phyloP scores from a whole-genome alignment of 2,113 vertebrate genomes.

The Boulengeromyrus knoepffleri region DNA sequence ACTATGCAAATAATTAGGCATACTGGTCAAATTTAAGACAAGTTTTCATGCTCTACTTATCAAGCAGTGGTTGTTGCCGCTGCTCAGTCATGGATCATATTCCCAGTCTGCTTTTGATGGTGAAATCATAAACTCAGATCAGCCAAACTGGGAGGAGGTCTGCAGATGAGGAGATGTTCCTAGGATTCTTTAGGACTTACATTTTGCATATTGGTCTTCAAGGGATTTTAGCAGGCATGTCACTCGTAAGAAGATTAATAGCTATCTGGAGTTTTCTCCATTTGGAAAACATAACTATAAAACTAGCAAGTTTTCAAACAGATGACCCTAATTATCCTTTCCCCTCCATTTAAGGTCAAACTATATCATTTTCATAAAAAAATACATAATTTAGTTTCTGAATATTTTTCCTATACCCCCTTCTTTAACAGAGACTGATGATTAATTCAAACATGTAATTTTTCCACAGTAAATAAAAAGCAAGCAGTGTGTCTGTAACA shows the following conservation, averaged over 20 bases:
- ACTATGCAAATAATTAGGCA: neutral
- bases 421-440: constrained; percentile 29
- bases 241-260: neutral
- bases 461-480: constrained; percentile 63
- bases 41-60: neutral
- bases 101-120: neutral
- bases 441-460: constrained; percentile 53
- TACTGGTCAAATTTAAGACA: neutral
- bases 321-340: neutral
- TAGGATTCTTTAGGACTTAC: neutral
- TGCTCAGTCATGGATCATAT: neutral
- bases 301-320: neutral
- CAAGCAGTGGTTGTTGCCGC: neutral
- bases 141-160: neutral
- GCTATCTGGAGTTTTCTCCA: neutral
- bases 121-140: neutral
- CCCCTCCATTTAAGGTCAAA: neutral
- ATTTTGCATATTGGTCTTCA: neutral
- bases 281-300: neutral
- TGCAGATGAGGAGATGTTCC: neutral
- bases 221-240: neutral
- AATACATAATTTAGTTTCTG: neutral
- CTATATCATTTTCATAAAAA: neutral
- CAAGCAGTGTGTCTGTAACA: constrained; percentile 50
- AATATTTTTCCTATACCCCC: neutral